These are phyloP conservation scores for Acrossocheilus fasciatus DNA, from an alignment of 2,797 vertebrate species.

Conservation along the genomic window DNA sequence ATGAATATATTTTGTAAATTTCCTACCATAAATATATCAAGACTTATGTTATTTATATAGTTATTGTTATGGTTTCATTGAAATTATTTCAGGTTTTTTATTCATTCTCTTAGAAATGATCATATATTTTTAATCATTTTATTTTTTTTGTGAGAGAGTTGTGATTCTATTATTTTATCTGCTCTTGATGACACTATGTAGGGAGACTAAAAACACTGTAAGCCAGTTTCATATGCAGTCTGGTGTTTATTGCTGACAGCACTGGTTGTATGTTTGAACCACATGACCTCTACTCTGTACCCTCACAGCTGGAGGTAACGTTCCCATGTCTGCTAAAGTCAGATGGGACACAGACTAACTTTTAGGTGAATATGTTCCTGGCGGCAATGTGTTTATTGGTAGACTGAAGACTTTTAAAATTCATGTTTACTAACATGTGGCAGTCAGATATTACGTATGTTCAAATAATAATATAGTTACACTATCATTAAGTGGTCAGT, in stretches of 20 bases:
- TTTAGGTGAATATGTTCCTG: conserved; percentile 2
- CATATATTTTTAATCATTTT: background rate
- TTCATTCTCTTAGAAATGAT: background rate
- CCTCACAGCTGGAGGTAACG: conserved; percentile 42
- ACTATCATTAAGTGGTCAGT: background rate
- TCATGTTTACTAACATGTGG: background rate
- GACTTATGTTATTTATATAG: background rate
- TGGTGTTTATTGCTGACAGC: conserved; percentile 36
- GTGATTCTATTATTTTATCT: no score
- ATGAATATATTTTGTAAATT: background rate
- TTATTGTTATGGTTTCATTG: background rate
- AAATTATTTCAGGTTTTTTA: background rate
- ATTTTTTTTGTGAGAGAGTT: no score
- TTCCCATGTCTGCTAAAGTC: conserved; percentile 19
- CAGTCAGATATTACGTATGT: background rate
- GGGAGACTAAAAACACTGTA: background rate
- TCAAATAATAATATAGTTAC: background rate
- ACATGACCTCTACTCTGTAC: conserved; percentile 30
- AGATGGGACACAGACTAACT: conserved; percentile 3
- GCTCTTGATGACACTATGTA: background rate
- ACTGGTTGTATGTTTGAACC: conserved; percentile 36
- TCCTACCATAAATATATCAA: background rate
- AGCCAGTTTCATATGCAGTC: background rate
- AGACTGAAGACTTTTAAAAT: background rate
- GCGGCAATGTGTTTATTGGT: background rate